phyloP scores from a whole-genome alignment of 2,113 vertebrate genomes.

The Sylvicapra grimmia region DNA sequence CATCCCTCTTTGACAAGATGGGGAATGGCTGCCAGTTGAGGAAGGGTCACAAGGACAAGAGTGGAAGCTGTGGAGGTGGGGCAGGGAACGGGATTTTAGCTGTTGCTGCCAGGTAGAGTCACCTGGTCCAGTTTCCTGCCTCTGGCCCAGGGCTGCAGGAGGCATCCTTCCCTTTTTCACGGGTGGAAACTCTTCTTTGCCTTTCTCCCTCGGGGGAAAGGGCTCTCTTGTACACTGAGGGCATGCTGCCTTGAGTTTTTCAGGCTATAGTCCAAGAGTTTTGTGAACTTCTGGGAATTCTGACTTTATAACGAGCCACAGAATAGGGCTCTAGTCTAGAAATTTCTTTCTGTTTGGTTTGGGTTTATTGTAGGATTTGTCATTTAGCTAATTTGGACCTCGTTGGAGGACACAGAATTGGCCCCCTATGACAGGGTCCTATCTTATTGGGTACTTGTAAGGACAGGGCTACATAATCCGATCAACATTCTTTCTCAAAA shows the following conservation, averaged over 20 bases:
- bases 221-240: neutral
- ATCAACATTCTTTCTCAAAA: neutral
- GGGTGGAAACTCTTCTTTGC: neutral
- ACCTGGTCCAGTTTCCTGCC: neutral
- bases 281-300: neutral
- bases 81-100: neutral
- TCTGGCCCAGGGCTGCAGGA: neutral
- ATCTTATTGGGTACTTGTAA: neutral
- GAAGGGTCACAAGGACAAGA: neutral
- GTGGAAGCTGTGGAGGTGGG: neutral
- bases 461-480: neutral
- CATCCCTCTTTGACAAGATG: neutral
- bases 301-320: neutral
- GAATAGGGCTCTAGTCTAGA: neutral
- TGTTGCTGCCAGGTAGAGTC: neutral
- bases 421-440: neutral
- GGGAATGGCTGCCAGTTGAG: neutral
- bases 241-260: neutral
- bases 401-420: neutral
- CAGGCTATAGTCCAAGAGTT: neutral
- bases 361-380: neutral
- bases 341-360: neutral
- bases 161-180: neutral
- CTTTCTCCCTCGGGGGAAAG: neutral
- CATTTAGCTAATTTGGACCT: constrained; percentile 30